Conservation (phyloP, 2,888 invertebrate genomes). For the Rhamnusium bicolor region DNA sequence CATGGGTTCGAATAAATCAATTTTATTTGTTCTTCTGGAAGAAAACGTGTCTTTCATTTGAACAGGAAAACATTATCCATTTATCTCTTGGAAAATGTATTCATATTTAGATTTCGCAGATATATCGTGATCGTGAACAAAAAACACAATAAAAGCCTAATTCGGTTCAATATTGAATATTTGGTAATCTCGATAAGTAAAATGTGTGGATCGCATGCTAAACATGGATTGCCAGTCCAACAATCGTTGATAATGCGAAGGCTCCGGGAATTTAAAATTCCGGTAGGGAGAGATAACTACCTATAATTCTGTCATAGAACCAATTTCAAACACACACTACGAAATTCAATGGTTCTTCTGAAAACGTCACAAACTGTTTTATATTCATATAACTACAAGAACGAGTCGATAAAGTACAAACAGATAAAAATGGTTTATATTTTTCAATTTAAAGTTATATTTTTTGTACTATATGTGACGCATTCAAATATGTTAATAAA, state of each 20-base stretch:
- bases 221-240: slow-evolving; percentile 44
- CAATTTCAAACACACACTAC: slow-evolving; percentile 51
- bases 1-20: not conserved
- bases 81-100: slow-evolving; percentile 42
- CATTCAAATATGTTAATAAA: slow-evolving; percentile 14
- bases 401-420: slow-evolving; percentile 57
- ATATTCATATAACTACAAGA: slow-evolving; percentile 52
- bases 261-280: slow-evolving; percentile 56
- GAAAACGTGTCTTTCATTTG: slow-evolving; percentile 33
- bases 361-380: slow-evolving; percentile 52
- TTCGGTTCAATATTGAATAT: slow-evolving; percentile 62
- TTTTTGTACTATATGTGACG: slow-evolving; percentile 14
- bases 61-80: slow-evolving; percentile 49
- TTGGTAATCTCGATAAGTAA: slow-evolving; percentile 61
- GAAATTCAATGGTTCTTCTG: slow-evolving; percentile 29
- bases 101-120: slow-evolving; percentile 47
- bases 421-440: slow-evolving; percentile 54
- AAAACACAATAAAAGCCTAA: slow-evolving; percentile 63
- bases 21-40: not conserved
- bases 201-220: slow-evolving; percentile 58
- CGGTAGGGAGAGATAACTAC: slow-evolving; percentile 62
- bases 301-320: slow-evolving; percentile 61
- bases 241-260: slow-evolving; percentile 56
- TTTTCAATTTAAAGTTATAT: slow-evolving; percentile 52
- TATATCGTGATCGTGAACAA: slow-evolving; percentile 45